Evolutionary conservation across 1,140 invertebrate species (phyloP).

Genomic region (Portunus trituberculatus): DNA sequence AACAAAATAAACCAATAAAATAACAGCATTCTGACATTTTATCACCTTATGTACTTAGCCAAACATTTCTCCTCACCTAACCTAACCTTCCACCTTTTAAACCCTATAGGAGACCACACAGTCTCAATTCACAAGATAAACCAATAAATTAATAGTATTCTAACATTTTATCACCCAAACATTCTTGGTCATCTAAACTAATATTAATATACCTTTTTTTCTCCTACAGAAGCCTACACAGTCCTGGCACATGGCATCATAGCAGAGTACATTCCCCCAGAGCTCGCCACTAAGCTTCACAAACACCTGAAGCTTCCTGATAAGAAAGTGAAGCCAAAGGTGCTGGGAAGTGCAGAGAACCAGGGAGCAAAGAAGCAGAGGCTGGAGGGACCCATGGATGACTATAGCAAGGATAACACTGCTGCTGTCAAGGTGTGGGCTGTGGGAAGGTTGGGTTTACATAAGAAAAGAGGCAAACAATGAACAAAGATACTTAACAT

Average conservation of each 20-base stretch:
- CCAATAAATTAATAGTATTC: too few relatives aligned
- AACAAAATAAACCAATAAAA: too few relatives aligned
- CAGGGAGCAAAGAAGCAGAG: slow-evolving; percentile 69
- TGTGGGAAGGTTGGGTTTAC: not conserved
- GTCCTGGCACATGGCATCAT: slow-evolving; percentile 73
- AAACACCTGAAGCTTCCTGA: slow-evolving; percentile 62
- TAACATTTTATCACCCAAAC: too few relatives aligned
- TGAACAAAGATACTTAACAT: too few relatives aligned
- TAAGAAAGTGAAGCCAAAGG: slow-evolving; percentile 57
- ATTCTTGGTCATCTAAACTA: too few relatives aligned
- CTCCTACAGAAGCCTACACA: slow-evolving; percentile 66
- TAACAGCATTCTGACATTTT: too few relatives aligned
- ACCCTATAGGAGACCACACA: too few relatives aligned
- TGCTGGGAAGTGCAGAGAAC: slow-evolving; percentile 45
- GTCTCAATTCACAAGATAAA: too few relatives aligned
- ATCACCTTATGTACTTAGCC: too few relatives aligned
- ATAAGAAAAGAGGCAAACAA: too few relatives aligned
- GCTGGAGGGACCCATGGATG: slow-evolving; percentile 64
- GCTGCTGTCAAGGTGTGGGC: slow-evolving; percentile 60
- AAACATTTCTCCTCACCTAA: too few relatives aligned
- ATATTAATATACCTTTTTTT: not conserved
- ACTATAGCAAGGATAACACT: slow-evolving; percentile 61
- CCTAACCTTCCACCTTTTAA: too few relatives aligned
- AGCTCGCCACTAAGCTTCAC: slow-evolving; percentile 52
- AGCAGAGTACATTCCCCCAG: slow-evolving; percentile 67